Evolutionary conservation across 2,797 vertebrate species (phyloP).

Genomic region (Loris lydekkerianus): DNA sequence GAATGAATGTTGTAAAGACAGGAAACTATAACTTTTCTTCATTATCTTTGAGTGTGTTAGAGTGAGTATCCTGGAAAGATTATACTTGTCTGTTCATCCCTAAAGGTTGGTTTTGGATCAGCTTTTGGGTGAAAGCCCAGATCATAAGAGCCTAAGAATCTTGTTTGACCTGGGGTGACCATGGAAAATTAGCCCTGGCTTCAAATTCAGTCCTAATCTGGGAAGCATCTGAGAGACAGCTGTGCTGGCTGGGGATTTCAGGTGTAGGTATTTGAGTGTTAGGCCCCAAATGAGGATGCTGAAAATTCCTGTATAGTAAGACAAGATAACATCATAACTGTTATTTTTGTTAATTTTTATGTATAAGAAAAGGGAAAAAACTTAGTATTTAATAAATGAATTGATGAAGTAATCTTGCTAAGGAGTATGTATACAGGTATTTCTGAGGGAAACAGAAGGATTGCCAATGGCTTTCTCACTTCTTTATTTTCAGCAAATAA

Average conservation of each 20-base stretch:
- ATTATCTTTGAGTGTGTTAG: constrained; percentile 66
- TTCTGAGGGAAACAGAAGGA: constrained; percentile 18
- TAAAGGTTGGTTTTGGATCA: constrained; percentile 76
- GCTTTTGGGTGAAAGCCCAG: constrained; percentile 76
- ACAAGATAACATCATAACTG: constrained; percentile 59
- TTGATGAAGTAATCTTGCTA: constrained; percentile 13
- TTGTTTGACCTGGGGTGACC: constrained; percentile 70
- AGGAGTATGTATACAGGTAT: not conserved
- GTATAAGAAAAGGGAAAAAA: constrained; percentile 57
- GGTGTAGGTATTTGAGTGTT: constrained; percentile 35
- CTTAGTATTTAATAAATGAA: constrained; percentile 20
- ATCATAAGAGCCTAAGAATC: constrained; percentile 76
- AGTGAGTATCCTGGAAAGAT: constrained; percentile 71
- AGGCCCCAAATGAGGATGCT: not conserved
- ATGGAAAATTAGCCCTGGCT: constrained; percentile 67
- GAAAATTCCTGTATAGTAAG: not conserved
- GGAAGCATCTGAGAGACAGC: constrained; percentile 72
- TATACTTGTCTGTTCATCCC: constrained; percentile 65
- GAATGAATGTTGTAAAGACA: constrained; percentile 61
- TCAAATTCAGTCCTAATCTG: constrained; percentile 56
- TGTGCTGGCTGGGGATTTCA: constrained; percentile 36
- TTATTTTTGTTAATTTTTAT: constrained; percentile 59
- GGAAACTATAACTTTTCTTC: constrained; percentile 53
- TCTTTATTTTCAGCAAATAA: not conserved
- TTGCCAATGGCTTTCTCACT: not conserved